Evolutionary conservation across 2,888 invertebrate genomes (phyloP).

Genomic region (Priocnemis perturbator): DNA sequence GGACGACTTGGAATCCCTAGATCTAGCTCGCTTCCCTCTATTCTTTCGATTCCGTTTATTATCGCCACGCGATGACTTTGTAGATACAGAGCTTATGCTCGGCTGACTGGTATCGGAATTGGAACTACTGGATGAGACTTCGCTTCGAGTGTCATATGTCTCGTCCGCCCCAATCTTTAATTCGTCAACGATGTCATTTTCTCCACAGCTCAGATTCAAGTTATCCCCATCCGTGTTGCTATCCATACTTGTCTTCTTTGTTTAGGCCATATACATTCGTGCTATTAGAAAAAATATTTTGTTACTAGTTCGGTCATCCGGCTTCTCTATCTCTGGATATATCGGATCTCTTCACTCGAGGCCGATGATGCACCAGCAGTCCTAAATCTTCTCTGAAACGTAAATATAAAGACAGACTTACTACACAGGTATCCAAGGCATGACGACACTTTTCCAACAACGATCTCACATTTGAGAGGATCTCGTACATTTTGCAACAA

Average conservation of each 20-base stretch:
- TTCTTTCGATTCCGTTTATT: conserved; percentile 70
- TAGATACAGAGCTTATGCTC: conserved; percentile 87
- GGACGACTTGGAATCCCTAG: conserved; percentile 69
- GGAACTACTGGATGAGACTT: conserved; percentile 89
- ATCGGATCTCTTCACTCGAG: conserved; percentile 31
- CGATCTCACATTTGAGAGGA: conserved; percentile 46
- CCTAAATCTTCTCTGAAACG: conserved; percentile 61
- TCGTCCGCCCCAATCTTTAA: conserved; percentile 85
- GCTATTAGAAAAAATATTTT: conserved; percentile 37
- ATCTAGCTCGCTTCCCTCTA: conserved; percentile 67
- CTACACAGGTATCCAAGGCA: conserved; percentile 41
- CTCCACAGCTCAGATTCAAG: conserved; percentile 69
- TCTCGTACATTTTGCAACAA: conserved; percentile 49
- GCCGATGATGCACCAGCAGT: conserved; percentile 42
- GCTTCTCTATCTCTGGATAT: conserved; percentile 41
- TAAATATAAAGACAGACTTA: conserved; percentile 58
- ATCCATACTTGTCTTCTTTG: conserved; percentile 48
- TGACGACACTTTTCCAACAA: conserved; percentile 39
- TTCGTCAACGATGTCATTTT: conserved; percentile 85
- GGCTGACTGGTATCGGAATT: conserved; percentile 81
- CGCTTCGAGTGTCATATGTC: conserved; percentile 90
- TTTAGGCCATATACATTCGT: conserved; percentile 34
- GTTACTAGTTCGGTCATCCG: conserved; percentile 43
- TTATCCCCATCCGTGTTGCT: conserved; percentile 68
- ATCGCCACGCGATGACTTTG: conserved; percentile 78